Evolutionary conservation across 2,797 vertebrate genomes (phyloP).

Genomic region (Hypotaenidia philippensis): DNA sequence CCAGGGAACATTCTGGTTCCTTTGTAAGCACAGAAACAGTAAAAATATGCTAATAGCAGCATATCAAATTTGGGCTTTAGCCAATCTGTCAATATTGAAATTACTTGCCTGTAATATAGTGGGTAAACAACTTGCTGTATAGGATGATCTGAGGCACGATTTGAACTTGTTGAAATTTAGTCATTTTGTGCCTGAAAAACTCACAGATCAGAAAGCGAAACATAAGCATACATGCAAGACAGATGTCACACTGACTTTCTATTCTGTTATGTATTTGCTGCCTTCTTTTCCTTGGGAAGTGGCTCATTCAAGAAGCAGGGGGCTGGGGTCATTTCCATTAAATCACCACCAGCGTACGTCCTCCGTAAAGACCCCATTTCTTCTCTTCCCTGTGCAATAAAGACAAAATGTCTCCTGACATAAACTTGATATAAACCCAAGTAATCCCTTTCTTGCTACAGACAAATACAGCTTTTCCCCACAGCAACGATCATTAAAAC

Average conservation of each 20-base stretch:
- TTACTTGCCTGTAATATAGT: constrained; percentile 60
- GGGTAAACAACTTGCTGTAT: constrained; percentile 63
- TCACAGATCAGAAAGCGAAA: constrained; percentile 34
- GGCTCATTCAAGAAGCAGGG: neutral
- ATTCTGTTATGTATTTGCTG: constrained; percentile 1
- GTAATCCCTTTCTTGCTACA: neutral
- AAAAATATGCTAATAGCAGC: constrained; percentile 70
- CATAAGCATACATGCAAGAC: constrained; percentile 49
- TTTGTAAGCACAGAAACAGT: constrained; percentile 67
- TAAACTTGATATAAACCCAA: constrained; percentile 20
- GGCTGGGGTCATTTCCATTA: neutral
- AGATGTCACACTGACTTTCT: constrained; percentile 47
- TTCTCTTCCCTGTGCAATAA: neutral
- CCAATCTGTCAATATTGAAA: constrained; percentile 76
- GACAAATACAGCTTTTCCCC: constrained; percentile 4
- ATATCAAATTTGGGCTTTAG: constrained; percentile 66
- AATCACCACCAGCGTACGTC: neutral
- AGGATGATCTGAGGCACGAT: constrained; percentile 36
- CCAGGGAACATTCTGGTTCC: constrained; percentile 63
- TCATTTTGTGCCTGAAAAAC: constrained; percentile 62
- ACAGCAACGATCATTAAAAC: neutral
- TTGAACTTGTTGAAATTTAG: constrained; percentile 71
- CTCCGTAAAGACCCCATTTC: neutral
- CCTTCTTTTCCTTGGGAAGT: constrained; percentile 10
- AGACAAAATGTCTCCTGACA: constrained; percentile 20